Base-by-base conservation (phyloP, 2,797 vertebrate genomes). In the Sebastes trivittatus region DNA sequence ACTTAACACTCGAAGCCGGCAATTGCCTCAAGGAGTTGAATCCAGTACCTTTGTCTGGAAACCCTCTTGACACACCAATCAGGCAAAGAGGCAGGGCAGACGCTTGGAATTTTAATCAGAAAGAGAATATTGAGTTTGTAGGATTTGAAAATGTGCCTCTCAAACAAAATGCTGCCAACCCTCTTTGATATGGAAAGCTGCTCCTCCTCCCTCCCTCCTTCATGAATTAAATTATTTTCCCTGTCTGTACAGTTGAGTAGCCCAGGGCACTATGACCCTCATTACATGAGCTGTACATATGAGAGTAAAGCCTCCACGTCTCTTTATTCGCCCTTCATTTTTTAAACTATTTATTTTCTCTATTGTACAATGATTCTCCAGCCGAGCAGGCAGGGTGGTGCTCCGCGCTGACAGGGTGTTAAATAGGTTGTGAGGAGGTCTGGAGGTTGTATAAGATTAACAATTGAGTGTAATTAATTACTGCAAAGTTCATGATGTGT, bases 161-260 rank as follows among this genome's bases (percentile, higher is more conserved):
- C 83, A 90, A 92, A 89, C 88, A 89, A 93, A 94, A 94, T 81
- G 84, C 83, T 84, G 27, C 67, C 59, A 83, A 77, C 67, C 72
- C 49, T 85, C 91, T 93, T 94, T 93, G 91, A 94, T 92, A 93
- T 93, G 91, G 85, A 93, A 93, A 93, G 84, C 87, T 80, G 68
- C 83, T 63, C 60, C 89, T 86, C 80, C 74, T 84, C 81, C 54
- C 42, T 49, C 42, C 67, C 85, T 83, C 73, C 81, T 76, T 85
- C 84, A 90, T 93, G 91, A 94, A 92, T 94, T 70, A 88, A 88
- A 94, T 94, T 86, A 91, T 88, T 87, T 82, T 81, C 38, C 82
- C 82, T 87, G 91, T 88, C 90, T 91, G 86, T 93, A 89, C 89
- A 89, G 85, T 91, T 13, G 75, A 77, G 68, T 68, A 36, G 91